These are phyloP conservation scores for Epiblema foenella DNA, from an alignment of 2,888 invertebrate species.

Conservation along the genomic window DNA sequence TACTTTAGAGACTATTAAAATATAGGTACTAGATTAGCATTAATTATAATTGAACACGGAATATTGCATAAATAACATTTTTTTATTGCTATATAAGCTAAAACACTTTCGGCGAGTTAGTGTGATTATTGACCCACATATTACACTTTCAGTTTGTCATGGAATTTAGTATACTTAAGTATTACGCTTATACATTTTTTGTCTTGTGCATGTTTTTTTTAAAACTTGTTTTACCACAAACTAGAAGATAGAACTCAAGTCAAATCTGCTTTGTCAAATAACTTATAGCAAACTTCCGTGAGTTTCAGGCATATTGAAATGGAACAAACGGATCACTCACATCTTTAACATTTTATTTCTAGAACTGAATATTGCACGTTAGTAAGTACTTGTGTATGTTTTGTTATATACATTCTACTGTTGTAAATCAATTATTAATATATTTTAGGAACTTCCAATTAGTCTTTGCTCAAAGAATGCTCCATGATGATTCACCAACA, in stretches of 20 bases:
- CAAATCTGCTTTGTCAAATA: background rate
- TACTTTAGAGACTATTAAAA: background rate
- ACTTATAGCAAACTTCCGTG: no score
- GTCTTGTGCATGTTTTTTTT: no score
- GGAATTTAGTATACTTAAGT: background rate
- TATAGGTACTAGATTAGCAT: background rate
- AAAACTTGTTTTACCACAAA: no score
- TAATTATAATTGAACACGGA: background rate
- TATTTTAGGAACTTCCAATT: conserved; percentile 88
- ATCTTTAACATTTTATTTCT: no score
- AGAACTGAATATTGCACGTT: no score
- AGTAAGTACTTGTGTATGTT: no score
- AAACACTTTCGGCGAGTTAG: background rate
- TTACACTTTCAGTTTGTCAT: background rate
- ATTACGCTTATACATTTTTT: background rate
- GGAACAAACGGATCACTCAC: no score
- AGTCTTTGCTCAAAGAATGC: conserved; percentile 87
- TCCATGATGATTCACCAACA: conserved; percentile 86
- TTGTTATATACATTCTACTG: background rate
- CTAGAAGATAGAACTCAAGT: no score
- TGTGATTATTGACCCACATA: conserved; percentile 14
- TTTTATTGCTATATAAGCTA: background rate
- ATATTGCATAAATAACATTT: conserved; percentile 4
- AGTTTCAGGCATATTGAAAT: no score
- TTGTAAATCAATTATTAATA: background rate